A percentile compares a stretch with the other conserved stretches of the same genome.
These are phyloP conservation scores for Hydrotaea diabolus DNA, from an alignment of 2,888 invertebrate genomes.

Conservation along the genomic window DNA sequence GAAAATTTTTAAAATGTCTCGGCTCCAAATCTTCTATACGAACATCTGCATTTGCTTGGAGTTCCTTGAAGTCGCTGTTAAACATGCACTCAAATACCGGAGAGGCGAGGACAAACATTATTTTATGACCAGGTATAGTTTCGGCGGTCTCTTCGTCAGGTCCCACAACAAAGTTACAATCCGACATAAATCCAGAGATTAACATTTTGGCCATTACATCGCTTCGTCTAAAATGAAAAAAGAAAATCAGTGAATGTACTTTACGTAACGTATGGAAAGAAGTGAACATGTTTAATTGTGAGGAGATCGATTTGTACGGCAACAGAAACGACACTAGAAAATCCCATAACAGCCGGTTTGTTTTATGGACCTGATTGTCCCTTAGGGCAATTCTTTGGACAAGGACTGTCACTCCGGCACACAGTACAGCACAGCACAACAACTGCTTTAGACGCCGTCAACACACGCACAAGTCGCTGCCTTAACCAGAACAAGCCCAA, in stretches of 20 bases:
- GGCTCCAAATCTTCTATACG: conserved; percentile 27
- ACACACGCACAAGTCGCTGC: too few species aligned
- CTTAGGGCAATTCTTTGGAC: too few species aligned
- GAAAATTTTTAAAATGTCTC: conserved; percentile 44
- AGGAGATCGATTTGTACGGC: too few species aligned
- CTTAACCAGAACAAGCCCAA: too few species aligned
- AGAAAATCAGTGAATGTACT: not conserved
- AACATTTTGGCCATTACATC: not conserved
- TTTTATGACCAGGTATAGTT: conserved; percentile 39
- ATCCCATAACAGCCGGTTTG: too few species aligned
- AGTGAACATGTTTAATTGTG: too few species aligned
- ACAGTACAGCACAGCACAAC: too few species aligned
- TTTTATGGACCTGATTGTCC: too few species aligned
- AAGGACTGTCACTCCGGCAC: too few species aligned
- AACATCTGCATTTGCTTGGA: not conserved
- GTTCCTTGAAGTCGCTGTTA: conserved; percentile 27
- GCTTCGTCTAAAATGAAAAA: not conserved
- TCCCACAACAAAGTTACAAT: conserved; percentile 48
- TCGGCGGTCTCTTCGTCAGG: conserved; percentile 30
- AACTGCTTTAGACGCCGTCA: too few species aligned
- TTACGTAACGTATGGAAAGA: too few species aligned
- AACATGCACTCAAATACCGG: conserved; percentile 47
- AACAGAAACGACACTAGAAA: too few species aligned
- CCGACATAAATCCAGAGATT: conserved; percentile 5
- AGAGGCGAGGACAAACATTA: conserved; percentile 46